Conservation (phyloP, 2,888 invertebrate genomes). For the Oxyteleia sp. region DNA sequence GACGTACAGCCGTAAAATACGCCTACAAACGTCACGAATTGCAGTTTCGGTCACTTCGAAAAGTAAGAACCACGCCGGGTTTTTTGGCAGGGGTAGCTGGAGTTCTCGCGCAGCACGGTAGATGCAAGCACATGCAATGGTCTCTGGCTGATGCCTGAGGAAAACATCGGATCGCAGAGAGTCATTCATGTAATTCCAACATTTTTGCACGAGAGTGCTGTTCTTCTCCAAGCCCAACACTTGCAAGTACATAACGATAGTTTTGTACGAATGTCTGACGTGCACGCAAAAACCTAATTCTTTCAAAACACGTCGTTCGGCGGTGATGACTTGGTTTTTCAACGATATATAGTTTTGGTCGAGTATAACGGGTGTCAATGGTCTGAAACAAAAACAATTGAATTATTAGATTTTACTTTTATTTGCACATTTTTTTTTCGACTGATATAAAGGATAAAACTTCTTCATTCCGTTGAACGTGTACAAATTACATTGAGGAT, state of each 20-base stretch:
- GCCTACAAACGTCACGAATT: constrained; percentile 94
- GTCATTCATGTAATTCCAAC: constrained; percentile 99
- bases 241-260: constrained; percentile 98
- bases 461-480: too few relatives aligned
- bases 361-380: constrained; percentile 95
- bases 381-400: too few relatives aligned
- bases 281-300: constrained; percentile 99
- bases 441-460: too few relatives aligned
- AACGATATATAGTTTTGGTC: constrained; percentile 97
- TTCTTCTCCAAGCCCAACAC: constrained; percentile 96
- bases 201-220: constrained; percentile 96
- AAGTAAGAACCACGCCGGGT: constrained; percentile 96
- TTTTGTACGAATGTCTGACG: constrained; percentile 99
- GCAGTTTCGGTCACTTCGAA: constrained; percentile 95
- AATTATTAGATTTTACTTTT: too few relatives aligned
- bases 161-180: constrained; percentile 98
- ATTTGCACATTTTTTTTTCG: too few relatives aligned
- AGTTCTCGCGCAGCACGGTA: constrained; percentile 97
- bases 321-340: constrained; percentile 99
- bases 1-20: constrained; percentile 95
- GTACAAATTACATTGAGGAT: too few relatives aligned
- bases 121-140: constrained; percentile 99
- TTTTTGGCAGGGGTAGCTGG: constrained; percentile 94
- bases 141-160: constrained; percentile 97
- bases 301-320: constrained; percentile 97